A percentile compares a stretch with the other conserved stretches of the same genome.
Conservation (phyloP, 2,113 vertebrate genomes). For the Melanerpes formicivorus region DNA sequence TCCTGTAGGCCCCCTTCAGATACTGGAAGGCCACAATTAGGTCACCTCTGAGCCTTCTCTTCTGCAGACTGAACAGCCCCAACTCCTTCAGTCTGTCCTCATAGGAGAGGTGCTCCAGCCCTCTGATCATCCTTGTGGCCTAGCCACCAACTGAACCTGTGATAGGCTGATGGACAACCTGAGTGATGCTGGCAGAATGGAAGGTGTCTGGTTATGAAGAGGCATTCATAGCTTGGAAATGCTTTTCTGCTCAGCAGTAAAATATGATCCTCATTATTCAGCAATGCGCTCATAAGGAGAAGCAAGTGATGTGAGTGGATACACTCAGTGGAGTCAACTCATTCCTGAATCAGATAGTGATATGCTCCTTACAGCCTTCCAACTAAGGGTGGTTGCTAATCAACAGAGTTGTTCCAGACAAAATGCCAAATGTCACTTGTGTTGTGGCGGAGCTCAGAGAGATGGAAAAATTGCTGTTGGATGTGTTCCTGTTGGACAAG, state of each 20-base stretch:
- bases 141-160: neutral
- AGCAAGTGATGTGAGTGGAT: neutral
- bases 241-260: slow-evolving; percentile 15
- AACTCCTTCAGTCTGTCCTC: too few relatives aligned
- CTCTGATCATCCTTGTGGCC: too few relatives aligned
- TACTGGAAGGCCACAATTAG: too few relatives aligned
- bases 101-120: too few relatives aligned
- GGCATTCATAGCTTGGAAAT: neutral
- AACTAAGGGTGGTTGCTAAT: slow-evolving; percentile 19
- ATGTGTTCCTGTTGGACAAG: slow-evolving; percentile 28
- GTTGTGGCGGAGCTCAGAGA: neutral
- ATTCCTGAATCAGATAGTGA: neutral
- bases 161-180: neutral
- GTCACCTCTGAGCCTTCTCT: too few relatives aligned
- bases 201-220: neutral
- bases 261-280: neutral
- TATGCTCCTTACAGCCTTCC: slow-evolving; percentile 23
- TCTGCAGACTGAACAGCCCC: too few relatives aligned
- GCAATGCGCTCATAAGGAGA: neutral
- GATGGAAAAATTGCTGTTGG: slow-evolving; percentile 22
- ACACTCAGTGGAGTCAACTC: neutral
- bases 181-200: neutral
- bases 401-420: slow-evolving; percentile 43
- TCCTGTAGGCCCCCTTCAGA: too few relatives aligned
- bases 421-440: slow-evolving; percentile 66